A percentile compares a stretch with the other conserved stretches of the same genome.
Conservation (phyloP, 2,113 vertebrate genomes). For the Halichoeres trimaculatus region DNA sequence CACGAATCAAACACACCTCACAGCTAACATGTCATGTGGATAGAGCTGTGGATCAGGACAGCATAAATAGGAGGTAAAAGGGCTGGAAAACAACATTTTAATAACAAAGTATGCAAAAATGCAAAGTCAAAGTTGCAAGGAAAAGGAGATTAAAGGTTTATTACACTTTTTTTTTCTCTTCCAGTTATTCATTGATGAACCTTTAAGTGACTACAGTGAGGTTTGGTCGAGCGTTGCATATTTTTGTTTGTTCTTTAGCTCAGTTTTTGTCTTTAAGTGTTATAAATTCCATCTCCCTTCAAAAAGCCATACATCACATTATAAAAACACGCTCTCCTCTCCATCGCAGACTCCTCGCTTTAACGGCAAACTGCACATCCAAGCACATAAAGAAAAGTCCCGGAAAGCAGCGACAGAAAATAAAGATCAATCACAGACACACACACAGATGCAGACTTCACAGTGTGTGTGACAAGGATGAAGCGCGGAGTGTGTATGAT, state of each 20-base stretch:
- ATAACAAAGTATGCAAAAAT: no score
- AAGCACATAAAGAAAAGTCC: constrained; percentile 40
- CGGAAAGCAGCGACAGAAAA: constrained; percentile 50
- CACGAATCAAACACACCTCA: constrained; percentile 7
- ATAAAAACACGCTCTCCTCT: constrained; percentile 19
- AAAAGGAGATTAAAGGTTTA: no score
- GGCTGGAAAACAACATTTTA: no score
- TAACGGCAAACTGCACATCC: constrained; percentile 52
- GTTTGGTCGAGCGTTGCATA: neutral
- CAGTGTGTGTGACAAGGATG: constrained; percentile 66
- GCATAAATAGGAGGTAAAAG: no score
- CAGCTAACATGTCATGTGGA: neutral
- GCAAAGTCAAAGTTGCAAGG: no score
- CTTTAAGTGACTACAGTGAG: neutral
- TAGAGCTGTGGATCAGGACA: no score
- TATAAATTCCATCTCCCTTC: constrained; percentile 13
- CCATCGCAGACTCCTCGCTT: constrained; percentile 29
- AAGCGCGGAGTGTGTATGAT: constrained; percentile 58
- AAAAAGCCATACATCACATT: constrained; percentile 40
- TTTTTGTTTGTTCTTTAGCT: neutral
- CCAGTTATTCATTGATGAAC: no score
- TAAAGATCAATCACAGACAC: constrained; percentile 64
- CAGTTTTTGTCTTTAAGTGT: constrained; percentile 1
- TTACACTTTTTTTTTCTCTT: no score
- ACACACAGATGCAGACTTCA: constrained; percentile 53